Evolutionary conservation across 2,888 invertebrate species (phyloP), one percentile per base, ranked within the genome.

Genomic region (Dexiosoma caninum): DNA sequence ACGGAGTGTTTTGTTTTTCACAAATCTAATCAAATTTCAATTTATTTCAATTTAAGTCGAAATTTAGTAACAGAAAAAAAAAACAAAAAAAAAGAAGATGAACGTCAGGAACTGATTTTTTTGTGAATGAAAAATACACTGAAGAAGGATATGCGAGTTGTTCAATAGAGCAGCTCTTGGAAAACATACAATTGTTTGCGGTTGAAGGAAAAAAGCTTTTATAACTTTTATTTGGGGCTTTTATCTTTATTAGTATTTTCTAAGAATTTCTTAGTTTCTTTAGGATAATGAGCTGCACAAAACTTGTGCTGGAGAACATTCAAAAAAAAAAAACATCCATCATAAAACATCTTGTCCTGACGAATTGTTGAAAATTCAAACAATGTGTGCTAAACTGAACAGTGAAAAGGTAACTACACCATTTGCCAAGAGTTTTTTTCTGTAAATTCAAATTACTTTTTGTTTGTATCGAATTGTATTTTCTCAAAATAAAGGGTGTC

Each of bases 141-240:
- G 16, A 64, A 42, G 46, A 77, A 77, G 81, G 77, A 81, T 77
- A 72, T 62, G 49, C 7, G 10, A 46, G 10, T 49, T 70, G 67
- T 72, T 81, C 77, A 77, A 81, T 77, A 64, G 37, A 77, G 57
- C 74, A 77, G 57, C 74, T 81, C 77, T 74, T 42, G 62, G 77
- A 53, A 81, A 81, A 23, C 37, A 35, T 72, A 49, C 55, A 49
- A 57, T 77, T 72, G 60, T 55, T 12, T n/a, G n/a, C n/a, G n/a
- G 2, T 40, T 35, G 7, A 74, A 23, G 8, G 6, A 35, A 55
- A 51, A 51, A 74, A 74, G 69, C 74, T 74, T 78, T 74, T n/a
- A 60, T 44, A 32, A 23, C 32, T 21, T 42, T 53, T 40, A 40
- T 46, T n/a, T 76, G 46, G 51, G 12, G 55, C 67, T 76, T 6